Conservation (phyloP, 2,888 invertebrate species). For the Epirrhoe alternata region DNA sequence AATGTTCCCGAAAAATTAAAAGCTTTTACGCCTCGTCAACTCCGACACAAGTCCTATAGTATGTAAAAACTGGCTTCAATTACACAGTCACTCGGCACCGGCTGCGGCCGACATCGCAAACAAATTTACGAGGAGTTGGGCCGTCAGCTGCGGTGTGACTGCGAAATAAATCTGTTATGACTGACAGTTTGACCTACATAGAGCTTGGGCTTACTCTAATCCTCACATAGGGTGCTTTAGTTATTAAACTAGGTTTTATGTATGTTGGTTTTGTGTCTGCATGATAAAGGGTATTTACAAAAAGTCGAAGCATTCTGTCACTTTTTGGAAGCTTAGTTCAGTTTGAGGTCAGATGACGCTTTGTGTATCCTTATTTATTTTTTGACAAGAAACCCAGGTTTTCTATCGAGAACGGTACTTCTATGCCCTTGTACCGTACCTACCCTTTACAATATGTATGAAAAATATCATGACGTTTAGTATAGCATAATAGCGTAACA, state of each 20-base stretch:
- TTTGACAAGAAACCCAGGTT: too few species aligned
- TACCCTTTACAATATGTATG: too few species aligned
- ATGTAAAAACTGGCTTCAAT: constrained; percentile 28
- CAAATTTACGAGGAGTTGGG: constrained; percentile 29
- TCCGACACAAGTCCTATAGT: constrained; percentile 20
- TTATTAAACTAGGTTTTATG: too few species aligned
- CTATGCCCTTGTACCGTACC: too few species aligned
- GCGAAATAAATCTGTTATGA: constrained; percentile 31
- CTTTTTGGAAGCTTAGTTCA: too few species aligned
- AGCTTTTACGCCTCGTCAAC: constrained; percentile 24
- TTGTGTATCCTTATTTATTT: constrained; percentile 4
- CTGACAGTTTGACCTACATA: constrained; percentile 26
- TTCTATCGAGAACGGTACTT: too few species aligned
- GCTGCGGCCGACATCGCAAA: constrained; percentile 28
- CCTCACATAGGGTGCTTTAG: constrained; percentile 5
- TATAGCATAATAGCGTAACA: too few species aligned
- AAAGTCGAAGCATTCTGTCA: too few species aligned
- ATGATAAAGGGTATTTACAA: too few species aligned
- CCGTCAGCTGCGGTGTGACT: constrained; percentile 32
- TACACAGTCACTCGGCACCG: constrained; percentile 23
- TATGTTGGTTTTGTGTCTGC: too few species aligned
- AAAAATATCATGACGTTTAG: too few species aligned
- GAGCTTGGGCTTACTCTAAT: constrained; percentile 21
- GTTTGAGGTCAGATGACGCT: neutral
- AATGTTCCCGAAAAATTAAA: constrained; percentile 21